Base-by-base conservation (phyloP, 2,888 invertebrate species). In the Patella pellucida region DNA sequence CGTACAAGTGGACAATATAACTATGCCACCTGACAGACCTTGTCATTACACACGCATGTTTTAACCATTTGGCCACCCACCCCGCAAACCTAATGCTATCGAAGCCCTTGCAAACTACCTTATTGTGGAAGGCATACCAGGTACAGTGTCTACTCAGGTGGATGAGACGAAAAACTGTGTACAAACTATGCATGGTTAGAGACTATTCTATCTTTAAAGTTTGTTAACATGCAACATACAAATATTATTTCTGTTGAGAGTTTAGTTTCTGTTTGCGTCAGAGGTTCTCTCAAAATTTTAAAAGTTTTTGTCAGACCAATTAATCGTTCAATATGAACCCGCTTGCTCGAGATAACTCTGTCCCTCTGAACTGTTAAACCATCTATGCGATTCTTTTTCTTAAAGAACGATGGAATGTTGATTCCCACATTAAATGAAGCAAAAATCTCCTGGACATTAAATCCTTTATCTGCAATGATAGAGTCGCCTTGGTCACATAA, bases 261-360 rank as follows among this genome's bases (percentile, higher is more conserved):
- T 16, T 54, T 7, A n/a, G 54, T 54, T n/a, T 54, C 54, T 16
- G 16, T 54, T 15, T 16, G 16, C 3, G 7, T 54, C 4, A 54
- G n/a, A 16, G 54, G 54, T 54, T 54, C 54, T 54, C 54, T 54
- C 54, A 54, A 51, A 31, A 79, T 79, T 68, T 70, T 74, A 54
- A 52, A 79, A 3, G 77, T 76, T 72, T 77, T 77, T 16, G 51
- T 69, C 23, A 80, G 73, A 14, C 80, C 80, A n/a, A 83, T 83
- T 23, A 83, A 51, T 72, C 82, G 72, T 68, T 83, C 82, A 67
- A 83, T 72, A 73, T 83, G 82, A 4, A 80, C 81, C 19, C 82
- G 67, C 69, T 82, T 82, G 54, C 78, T 77, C 4, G 80, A 70
- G 72, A 81, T 76, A 54, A 80, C 80, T 72, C 77, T 76, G 75